Base-by-base conservation (phyloP, 2,113 vertebrate species). In the Dicentrarchus labrax region DNA sequence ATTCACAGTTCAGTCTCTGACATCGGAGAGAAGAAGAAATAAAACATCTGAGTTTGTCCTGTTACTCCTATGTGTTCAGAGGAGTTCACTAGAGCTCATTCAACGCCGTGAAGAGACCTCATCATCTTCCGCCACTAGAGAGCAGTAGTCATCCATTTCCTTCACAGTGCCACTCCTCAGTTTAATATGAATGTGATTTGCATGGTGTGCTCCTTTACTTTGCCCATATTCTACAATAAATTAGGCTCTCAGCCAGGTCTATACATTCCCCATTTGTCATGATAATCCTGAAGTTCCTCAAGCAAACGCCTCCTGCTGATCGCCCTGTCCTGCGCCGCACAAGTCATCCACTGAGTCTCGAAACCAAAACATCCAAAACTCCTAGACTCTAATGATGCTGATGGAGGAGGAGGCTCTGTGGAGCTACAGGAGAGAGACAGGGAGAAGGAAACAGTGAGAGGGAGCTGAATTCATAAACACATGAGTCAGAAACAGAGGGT, bases 371-470 rank as follows among this genome's bases (percentile, higher is more conserved):
- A 17, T n/a, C 56, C 8, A 8, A 2, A 2, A 24, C 70, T 95
- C 92, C 45, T 47, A 95, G 80, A 95, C 93, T 53, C 93, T 88
- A 57, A 96, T 95, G 89, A 95, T 95, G 91, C 94, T 96, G 86
- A 96, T 90, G 69, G 94, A 94, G 70, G 95, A 96, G 7, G 95
- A 93, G 47, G 93, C 91, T 88, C 94, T 78, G 83, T 96, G 92
- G 17, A 95, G 93, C 93, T 95, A 43, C 8, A 69, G 50, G 19
- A 86, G 16, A 56, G n/a, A 88, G 62, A 62, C 16, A 86, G 16
- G 60, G n/a, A 88, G 62, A 62, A 65, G 4, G 77, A 17, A n/a
- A 4, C 30, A 76, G 53, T 45, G 70, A 72, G 78, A 36, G 2
- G 12, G 16, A 39, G 59, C 43, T 53, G 48, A 30, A 19, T 56